Conservation (phyloP, 2,113 vertebrate species). For the Nibea albiflora region DNA sequence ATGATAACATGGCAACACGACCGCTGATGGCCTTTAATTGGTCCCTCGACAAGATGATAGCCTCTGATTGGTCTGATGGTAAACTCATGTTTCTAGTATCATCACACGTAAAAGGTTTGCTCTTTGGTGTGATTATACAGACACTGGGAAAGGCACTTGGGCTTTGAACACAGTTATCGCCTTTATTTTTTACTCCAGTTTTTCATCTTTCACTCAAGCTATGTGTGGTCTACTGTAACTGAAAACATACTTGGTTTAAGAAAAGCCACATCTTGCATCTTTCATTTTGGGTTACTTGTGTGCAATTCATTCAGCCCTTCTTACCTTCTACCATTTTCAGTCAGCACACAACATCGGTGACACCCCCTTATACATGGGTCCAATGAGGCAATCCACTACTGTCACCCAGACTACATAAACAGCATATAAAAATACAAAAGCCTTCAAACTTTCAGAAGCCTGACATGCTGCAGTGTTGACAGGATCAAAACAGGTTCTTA, state of each 20-base stretch:
- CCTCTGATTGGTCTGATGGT: constrained; percentile 27
- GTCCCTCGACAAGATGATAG: constrained; percentile 50
- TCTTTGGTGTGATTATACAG: constrained; percentile 28
- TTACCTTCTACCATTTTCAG: constrained; percentile 15
- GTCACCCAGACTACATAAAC: constrained; percentile 43
- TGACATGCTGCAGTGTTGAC: constrained; percentile 37
- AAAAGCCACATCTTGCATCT: background rate
- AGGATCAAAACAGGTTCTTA: constrained; percentile 17
- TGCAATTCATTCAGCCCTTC: constrained; percentile 1
- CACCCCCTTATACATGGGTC: constrained; percentile 10
- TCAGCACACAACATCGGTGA: background rate
- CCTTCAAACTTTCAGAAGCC: constrained; percentile 25
- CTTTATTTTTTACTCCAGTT: constrained; percentile 32
- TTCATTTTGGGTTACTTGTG: constrained; percentile 14
- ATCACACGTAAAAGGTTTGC: constrained; percentile 27
- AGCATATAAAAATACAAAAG: constrained; percentile 40
- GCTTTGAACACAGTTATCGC: constrained; percentile 36
- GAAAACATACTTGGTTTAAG: constrained; percentile 30
- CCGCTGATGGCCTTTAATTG: constrained; percentile 40
- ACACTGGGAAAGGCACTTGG: background rate
- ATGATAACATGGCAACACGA: constrained; percentile 5
- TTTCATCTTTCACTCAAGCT: constrained; percentile 27
- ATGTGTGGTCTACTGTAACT: background rate
- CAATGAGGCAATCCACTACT: constrained; percentile 22
- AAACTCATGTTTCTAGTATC: constrained; percentile 20